Evolutionary conservation across 30 jellyfish, hydroid and myxozoan species (phyloP), one percentile per base, ranked within the genome.

Genomic region (Turritopsis dohrnii): DNA sequence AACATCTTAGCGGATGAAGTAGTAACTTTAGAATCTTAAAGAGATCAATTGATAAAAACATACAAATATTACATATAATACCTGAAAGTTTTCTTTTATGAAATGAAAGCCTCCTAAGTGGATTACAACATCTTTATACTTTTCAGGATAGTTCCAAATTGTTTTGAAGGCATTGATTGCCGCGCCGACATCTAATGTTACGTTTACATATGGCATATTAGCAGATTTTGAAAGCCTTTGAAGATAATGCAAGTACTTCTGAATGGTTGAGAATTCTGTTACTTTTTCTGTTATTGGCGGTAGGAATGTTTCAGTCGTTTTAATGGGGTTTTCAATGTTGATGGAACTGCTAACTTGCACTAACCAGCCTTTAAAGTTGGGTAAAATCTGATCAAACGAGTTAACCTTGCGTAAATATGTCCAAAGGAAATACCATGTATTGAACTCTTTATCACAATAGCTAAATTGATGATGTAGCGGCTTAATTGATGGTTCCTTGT

Each of bases 101-200:
- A 74, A 84, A 66, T 53, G 80, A 22, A 83, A 83, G 53, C 74
- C 90, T 23, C 90, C 86, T 23, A 71, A 53, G 74, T 74, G 85
- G 3, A 83, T 52, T 21, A 71, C 24, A 24, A 84, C 82, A 29
- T 84, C 74, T 28, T 69, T 75, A 72, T 29, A 84, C 28, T 9
- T 19, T 8, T 54, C 24, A 28, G 88, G 22, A 29, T 31, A 72
- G 16, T 73, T 75, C 91, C 69, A 84, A 23, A 73, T 31, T 22
- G 79, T 27, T 28, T 53, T 52, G 65, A 28, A 84, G n/a, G 81
- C 90, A 24, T 84, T 84, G 28, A 72, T 74, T 23, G 87, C 91
- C 21, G 91, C 88, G 16, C 88, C 91, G 19, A 74, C 88, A 4
- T 84, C 91, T 28, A 65, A 22, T 26, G 87, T 84, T 7, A 84